phyloP scores from a whole-genome alignment of 2,113 vertebrate genomes.

The Nyctibius bracteatus region DNA sequence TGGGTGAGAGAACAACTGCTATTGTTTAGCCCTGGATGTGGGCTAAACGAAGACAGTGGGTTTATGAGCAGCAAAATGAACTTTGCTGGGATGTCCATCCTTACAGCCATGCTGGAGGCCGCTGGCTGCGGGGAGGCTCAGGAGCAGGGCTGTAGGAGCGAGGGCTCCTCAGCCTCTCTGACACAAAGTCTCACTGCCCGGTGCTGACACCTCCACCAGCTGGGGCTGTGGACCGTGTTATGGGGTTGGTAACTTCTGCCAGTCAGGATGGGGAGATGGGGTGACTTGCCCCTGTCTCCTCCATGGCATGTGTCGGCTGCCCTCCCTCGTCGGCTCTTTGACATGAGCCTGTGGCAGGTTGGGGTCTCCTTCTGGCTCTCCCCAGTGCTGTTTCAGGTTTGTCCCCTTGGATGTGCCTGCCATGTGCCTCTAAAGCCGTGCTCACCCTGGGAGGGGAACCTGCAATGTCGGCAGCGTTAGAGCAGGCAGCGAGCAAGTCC shows the following conservation, averaged over 20 bases:
- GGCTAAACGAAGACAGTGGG: no score
- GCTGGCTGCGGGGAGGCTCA: background rate
- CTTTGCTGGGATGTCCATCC: background rate
- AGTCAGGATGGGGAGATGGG: background rate
- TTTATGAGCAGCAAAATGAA: background rate
- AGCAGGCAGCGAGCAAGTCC: background rate
- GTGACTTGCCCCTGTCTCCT: background rate
- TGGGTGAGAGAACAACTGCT: no score
- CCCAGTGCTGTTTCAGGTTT: background rate
- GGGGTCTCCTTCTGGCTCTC: background rate
- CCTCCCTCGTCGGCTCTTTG: background rate
- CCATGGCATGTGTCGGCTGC: background rate
- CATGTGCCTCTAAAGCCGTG: background rate
- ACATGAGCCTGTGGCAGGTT: background rate
- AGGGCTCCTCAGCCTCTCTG: background rate
- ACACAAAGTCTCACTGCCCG: background rate
- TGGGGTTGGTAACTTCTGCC: background rate
- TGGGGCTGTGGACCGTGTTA: fast-evolving
- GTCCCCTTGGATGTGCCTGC: background rate
- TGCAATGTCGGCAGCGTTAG: fast-evolving
- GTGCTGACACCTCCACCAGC: background rate
- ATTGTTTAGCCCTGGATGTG: no score
- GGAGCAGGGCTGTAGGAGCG: background rate
- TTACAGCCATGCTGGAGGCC: background rate
- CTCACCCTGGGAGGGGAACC: background rate